A percentile compares a stretch with the other conserved stretches of the same genome.
Conservation (phyloP, 53 echinoderm and acorn worm species). For the Mesocentrotus franciscanus region DNA sequence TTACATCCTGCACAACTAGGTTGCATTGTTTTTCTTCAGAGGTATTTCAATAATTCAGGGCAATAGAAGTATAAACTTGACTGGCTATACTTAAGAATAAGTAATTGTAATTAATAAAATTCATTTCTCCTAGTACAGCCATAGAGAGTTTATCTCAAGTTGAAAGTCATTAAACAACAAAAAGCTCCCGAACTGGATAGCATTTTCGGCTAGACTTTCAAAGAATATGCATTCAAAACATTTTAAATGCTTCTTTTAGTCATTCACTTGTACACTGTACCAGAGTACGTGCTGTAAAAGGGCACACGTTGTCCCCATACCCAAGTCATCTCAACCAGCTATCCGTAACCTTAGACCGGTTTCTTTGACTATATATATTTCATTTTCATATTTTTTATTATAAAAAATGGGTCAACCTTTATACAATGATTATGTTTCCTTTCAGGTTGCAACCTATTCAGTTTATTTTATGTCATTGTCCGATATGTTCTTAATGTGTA, state of each 20-base stretch:
- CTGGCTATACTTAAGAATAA: no score
- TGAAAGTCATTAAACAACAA: neutral
- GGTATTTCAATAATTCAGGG: no score
- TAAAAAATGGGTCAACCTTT: no score
- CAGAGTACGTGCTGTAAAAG: neutral
- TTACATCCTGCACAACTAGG: no score
- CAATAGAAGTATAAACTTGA: no score
- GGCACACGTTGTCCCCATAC: neutral
- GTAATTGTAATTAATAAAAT: no score
- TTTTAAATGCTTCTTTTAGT: neutral
- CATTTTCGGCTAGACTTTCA: neutral
- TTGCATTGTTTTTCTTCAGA: no score
- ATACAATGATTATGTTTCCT: no score
- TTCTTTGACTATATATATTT: neutral
- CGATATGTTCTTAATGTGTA: no score
- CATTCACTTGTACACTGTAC: neutral
- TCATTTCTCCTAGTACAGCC: neutral
- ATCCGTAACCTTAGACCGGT: neutral
- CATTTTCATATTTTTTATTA: no score
- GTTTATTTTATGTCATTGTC: no score
- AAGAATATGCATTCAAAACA: neutral
- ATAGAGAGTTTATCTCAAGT: slow-evolving; percentile 13
- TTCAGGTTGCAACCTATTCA: no score
- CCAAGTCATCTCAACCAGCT: neutral
- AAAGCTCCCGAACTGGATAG: slow-evolving; percentile 11